These are phyloP conservation scores for Varanus salvator DNA, from an alignment of 2,113 vertebrate genomes.

Conservation along the genomic window DNA sequence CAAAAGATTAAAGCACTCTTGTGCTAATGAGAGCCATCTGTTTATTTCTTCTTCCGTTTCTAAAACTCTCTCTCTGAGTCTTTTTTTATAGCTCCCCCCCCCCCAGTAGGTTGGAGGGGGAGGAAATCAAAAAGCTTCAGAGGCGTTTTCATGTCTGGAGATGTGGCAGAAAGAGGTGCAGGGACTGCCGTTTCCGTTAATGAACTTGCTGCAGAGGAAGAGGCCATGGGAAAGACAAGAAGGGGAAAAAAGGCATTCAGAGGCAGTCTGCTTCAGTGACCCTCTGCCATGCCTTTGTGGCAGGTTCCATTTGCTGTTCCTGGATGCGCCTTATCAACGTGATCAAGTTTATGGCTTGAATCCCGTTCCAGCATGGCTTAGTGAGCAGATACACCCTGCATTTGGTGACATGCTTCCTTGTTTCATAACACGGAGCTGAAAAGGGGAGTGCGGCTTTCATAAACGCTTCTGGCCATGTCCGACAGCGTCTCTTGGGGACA, in stretches of 20 bases:
- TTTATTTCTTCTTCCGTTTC: constrained; percentile 55
- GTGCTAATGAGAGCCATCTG: constrained; percentile 75
- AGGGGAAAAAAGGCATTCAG: not conserved
- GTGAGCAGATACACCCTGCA: not conserved
- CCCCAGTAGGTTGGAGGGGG: constrained; percentile 41
- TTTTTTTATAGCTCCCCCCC: not conserved
- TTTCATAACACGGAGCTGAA: not conserved
- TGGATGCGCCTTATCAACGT: not conserved
- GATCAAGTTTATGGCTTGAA: not conserved
- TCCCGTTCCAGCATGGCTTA: not conserved
- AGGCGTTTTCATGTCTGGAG: constrained; percentile 59
- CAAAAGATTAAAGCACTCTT: constrained; percentile 62
- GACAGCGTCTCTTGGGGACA: not conserved
- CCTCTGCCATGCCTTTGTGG: not conserved
- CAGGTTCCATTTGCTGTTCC: not conserved
- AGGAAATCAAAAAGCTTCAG: constrained; percentile 62
- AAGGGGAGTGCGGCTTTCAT: too few relatives aligned
- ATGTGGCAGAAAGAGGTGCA: constrained; percentile 40
- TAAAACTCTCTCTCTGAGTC: constrained; percentile 22
- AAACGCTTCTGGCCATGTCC: constrained; percentile 20
- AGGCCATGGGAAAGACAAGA: not conserved
- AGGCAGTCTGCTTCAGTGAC: not conserved
- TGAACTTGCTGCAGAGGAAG: constrained; percentile 24
- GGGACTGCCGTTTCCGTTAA: constrained; percentile 50
- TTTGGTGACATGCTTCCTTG: not conserved